Base-by-base conservation (phyloP, 2,888 invertebrate species). In the Caenorhabditis wallacei region DNA sequence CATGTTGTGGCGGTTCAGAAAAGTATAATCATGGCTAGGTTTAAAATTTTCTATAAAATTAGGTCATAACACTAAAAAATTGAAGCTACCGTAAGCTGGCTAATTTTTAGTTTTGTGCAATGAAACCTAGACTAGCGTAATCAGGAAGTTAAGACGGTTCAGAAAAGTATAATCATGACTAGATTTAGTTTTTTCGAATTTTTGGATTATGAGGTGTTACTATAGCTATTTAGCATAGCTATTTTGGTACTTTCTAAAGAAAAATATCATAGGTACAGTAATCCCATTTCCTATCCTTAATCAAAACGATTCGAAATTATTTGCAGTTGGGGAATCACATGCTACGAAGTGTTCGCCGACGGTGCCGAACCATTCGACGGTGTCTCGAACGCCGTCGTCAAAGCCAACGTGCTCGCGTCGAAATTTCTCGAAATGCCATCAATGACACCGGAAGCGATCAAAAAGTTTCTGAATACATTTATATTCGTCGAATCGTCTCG, bases 311-410 rank as follows among this genome's bases (percentile, higher is more conserved):
- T 18, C 7, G 8, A 5, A 40, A 22, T 30, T 3, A 46, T 10
- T 20, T 61, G 53, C 72, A 80, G 84, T 59, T 84, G 74, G 69
- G 84, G 81, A 1, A 64, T 84, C 48, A 80, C 82, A n/a, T 40
- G 64, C 16, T 79, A 66, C 66, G 84, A 84, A 53, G 74, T 84
- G 16, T 84, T 82, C 53, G 79, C 75, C 35, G 82, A 84, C n/a
- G 84, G 84, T 7, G 57, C 2, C 0, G 84, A 84, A 48, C 84
- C 84, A 11, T 82, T 61, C 51, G 82, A 74, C 7, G 75, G 57
- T 2, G 22, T 66, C 20, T 64, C 82, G 18, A 84, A 82, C 35
- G 71, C 76, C 11, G 54, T 68, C 16, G 74, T 70, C 22, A 79
- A 80, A 37, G 26, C 56, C 2, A 48, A 82, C 13, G 51, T 84